Percentiles rank a stretch among this genome's conserved stretches.
Conservation (phyloP, 2,888 invertebrate species). For the Schizaphis graminum region DNA sequence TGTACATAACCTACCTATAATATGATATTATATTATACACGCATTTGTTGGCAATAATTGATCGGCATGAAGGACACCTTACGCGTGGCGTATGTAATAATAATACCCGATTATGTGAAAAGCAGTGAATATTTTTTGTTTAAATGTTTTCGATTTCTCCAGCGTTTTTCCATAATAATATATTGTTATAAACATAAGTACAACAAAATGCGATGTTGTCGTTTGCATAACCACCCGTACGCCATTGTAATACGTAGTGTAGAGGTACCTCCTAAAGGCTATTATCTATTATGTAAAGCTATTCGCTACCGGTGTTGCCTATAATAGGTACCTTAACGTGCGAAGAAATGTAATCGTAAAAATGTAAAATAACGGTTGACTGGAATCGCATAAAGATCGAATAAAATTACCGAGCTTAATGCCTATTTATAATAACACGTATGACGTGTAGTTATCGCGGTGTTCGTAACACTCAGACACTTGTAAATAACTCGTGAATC, state of each 20-base stretch:
- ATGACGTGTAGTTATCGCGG: not conserved
- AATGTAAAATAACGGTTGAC: not conserved
- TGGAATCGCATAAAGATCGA: not conserved
- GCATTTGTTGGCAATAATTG: not conserved
- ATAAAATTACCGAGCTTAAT: not conserved
- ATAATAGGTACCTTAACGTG: not conserved
- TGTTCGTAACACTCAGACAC: not conserved
- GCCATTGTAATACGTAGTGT: not conserved
- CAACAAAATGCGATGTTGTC: not conserved
- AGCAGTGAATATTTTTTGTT: not conserved
- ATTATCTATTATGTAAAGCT: not conserved
- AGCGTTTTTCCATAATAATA: not conserved
- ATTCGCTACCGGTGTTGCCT: not conserved
- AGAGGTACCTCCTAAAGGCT: not conserved
- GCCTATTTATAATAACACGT: not conserved
- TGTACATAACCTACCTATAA: not conserved
- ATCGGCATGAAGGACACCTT: not conserved
- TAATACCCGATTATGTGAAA: not conserved
- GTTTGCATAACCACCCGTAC: not conserved
- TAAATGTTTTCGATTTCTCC: constrained; percentile 21
- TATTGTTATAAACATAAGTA: not conserved
- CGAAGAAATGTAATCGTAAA: not conserved
- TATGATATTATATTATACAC: not conserved
- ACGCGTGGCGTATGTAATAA: not conserved
- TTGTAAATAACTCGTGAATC: not conserved